Evolutionary conservation across 2,888 invertebrate species (phyloP).

Genomic region (Cerastoderma edule): DNA sequence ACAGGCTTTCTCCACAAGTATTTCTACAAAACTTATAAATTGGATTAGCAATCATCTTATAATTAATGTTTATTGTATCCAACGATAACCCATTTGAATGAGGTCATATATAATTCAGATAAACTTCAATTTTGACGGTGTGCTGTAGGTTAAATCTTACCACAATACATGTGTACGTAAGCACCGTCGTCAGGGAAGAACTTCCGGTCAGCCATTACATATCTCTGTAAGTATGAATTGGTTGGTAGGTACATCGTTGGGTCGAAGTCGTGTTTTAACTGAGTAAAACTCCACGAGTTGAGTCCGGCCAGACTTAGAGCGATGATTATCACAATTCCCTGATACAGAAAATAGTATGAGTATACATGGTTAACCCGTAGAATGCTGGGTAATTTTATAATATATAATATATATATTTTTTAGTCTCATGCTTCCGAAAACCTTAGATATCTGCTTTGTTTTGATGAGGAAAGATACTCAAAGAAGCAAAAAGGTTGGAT

Average conservation of each 20-base stretch:
- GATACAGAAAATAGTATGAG: constrained; percentile 70
- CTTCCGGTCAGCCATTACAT: constrained; percentile 85
- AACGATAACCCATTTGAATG: not conserved
- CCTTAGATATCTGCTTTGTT: not conserved
- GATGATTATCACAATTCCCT: constrained; percentile 86
- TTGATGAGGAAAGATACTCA: not conserved
- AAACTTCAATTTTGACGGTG: not conserved
- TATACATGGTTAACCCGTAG: not conserved
- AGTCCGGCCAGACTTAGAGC: constrained; percentile 87
- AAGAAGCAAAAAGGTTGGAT: not conserved
- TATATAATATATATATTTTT: not conserved
- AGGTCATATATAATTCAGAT: not conserved
- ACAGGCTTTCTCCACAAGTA: too few species aligned
- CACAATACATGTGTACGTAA: constrained; percentile 88
- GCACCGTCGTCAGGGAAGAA: constrained; percentile 89
- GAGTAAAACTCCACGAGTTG: constrained; percentile 87
- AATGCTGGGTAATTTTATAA: not conserved
- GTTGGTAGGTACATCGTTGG: constrained; percentile 92
- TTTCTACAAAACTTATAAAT: not conserved
- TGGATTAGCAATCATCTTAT: not conserved
- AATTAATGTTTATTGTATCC: not conserved
- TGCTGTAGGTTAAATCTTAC: constrained; percentile 80
- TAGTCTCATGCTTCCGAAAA: not conserved
- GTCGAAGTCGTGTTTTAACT: constrained; percentile 91
- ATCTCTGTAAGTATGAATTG: constrained; percentile 88